A percentile compares a stretch with the other conserved stretches of the same genome.
phyloP scores from a whole-genome alignment of 2,797 vertebrate species.

The Peromyscus aztecus region DNA sequence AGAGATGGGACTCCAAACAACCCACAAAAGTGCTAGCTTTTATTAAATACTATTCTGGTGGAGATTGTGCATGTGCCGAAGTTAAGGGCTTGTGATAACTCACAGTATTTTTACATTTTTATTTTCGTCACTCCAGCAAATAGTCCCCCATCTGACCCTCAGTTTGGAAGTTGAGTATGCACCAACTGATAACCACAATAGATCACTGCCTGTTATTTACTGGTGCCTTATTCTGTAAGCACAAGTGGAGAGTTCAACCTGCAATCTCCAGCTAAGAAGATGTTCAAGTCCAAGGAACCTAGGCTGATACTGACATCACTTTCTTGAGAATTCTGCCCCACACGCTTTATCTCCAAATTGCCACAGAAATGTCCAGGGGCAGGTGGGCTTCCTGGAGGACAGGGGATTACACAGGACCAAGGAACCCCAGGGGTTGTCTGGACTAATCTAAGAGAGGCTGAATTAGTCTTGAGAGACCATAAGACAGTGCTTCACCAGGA shows the following conservation, averaged over 20 bases:
- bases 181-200: neutral
- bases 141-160: neutral
- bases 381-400: neutral
- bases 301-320: neutral
- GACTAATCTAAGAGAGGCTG: neutral
- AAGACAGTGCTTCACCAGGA: neutral
- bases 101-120: neutral
- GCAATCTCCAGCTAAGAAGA: neutral
- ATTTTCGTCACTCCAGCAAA: neutral
- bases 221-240: neutral
- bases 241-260: neutral
- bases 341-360: neutral
- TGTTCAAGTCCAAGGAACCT: neutral
- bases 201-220: neutral
- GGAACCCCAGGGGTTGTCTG: neutral
- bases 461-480: neutral
- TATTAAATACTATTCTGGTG: slow-evolving; percentile 5
- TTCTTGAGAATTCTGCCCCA: slow-evolving; percentile 2
- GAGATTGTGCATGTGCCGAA: neutral
- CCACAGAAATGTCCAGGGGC: neutral
- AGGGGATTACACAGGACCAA: neutral
- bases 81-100: neutral
- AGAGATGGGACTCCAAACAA: neutral
- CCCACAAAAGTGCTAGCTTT: neutral
- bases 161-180: neutral